Conservation (phyloP, 1,140 invertebrate genomes). For the Psix sp. region DNA sequence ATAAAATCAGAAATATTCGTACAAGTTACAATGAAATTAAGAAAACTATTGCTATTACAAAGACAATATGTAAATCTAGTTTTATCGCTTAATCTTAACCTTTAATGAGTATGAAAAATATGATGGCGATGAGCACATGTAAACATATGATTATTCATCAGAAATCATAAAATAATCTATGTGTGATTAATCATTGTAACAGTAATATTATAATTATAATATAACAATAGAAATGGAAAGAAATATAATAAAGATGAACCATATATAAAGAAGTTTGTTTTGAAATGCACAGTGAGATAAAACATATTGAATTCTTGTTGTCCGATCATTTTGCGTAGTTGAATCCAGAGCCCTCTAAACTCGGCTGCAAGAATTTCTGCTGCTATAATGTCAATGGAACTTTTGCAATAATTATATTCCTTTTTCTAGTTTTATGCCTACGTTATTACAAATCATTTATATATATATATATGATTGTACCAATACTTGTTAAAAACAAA, state of each 20-base stretch:
- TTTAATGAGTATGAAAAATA: constrained; percentile 49
- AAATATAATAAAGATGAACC: constrained; percentile 31
- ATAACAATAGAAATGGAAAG: constrained; percentile 45
- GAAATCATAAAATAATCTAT: constrained; percentile 29
- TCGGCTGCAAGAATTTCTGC: constrained; percentile 29
- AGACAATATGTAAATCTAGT: constrained; percentile 31
- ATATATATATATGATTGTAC: too few species aligned
- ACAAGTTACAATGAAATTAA: constrained; percentile 39
- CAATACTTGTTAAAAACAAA: too few species aligned
- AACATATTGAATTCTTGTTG: constrained; percentile 7
- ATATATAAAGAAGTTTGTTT: constrained; percentile 19
- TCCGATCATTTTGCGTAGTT: constrained; percentile 28
- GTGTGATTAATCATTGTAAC: constrained; percentile 29
- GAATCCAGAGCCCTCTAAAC: constrained; percentile 49
- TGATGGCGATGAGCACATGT: constrained; percentile 35
- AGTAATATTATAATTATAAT: constrained; percentile 55
- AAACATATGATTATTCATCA: constrained; percentile 16
- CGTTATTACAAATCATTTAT: too few species aligned
- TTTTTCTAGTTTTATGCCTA: too few species aligned
- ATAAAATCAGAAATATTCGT: constrained; percentile 28
- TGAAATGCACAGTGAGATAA: constrained; percentile 34
- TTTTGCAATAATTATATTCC: too few species aligned
- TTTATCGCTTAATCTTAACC: constrained; percentile 25
- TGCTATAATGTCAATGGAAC: constrained; percentile 41
- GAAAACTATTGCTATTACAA: constrained; percentile 38